These are phyloP conservation scores for Sigmodon hispidus DNA, from an alignment of 2,113 vertebrate genomes.

Conservation along the genomic window DNA sequence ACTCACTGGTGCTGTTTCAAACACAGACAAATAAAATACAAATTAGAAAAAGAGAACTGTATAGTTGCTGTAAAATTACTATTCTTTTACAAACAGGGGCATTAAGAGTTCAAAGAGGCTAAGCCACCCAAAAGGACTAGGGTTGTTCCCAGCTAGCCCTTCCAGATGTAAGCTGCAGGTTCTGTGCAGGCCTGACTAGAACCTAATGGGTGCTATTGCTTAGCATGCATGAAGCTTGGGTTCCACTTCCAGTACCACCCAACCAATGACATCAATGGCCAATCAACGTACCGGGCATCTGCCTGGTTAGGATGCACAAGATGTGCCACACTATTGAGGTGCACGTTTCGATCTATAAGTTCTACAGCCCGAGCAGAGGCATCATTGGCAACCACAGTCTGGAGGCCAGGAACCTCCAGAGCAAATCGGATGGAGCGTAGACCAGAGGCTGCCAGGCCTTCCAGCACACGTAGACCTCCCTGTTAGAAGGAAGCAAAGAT, in stretches of 20 bases:
- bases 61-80: not conserved
- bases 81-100: not conserved
- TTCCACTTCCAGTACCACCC: not conserved
- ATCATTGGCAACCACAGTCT: slow-evolving; percentile 91
- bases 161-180: not conserved
- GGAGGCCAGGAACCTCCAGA: slow-evolving; percentile 92
- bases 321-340: slow-evolving; percentile 87
- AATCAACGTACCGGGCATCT: slow-evolving; percentile 90
- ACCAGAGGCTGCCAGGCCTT: slow-evolving; percentile 94
- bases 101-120: not conserved
- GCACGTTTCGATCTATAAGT: slow-evolving; percentile 90
- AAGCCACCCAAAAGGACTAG: not conserved
- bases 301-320: slow-evolving; percentile 90
- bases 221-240: not conserved
- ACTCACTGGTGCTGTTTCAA: not conserved
- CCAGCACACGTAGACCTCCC: slow-evolving; percentile 90
- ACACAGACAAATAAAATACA: not conserved
- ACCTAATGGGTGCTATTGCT: slow-evolving; percentile 84
- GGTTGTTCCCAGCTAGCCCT: not conserved
- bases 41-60: not conserved
- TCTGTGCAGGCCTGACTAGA: not conserved
- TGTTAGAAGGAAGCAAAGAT: slow-evolving; percentile 57
- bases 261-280: not conserved
- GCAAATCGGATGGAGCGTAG: slow-evolving; percentile 95
- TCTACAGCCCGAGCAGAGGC: slow-evolving; percentile 89